phyloP scores from a whole-genome alignment of 2,797 vertebrate species.

The Picus viridis region DNA sequence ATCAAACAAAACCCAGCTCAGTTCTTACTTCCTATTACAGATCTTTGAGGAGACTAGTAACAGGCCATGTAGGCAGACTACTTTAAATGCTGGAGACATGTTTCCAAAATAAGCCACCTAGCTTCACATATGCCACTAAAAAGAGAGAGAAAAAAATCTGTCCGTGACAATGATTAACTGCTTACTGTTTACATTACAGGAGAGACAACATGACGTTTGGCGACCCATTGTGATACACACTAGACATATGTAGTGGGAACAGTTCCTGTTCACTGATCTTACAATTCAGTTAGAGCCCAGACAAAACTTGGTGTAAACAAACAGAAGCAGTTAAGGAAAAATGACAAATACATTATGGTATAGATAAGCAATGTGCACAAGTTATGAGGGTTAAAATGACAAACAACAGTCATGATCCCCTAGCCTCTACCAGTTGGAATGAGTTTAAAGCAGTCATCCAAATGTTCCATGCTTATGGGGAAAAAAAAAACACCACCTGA shows the following conservation, averaged over 20 bases:
- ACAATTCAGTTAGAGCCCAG: conserved; percentile 40
- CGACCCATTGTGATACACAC: conserved; percentile 44
- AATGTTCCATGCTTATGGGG: neutral
- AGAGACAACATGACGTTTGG: conserved; percentile 41
- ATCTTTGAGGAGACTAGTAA: neutral
- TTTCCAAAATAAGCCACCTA: conserved; percentile 15
- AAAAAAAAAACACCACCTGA: neutral
- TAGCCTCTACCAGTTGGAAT: neutral
- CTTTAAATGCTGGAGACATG: neutral
- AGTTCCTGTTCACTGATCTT: conserved; percentile 60
- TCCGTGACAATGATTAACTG: conserved; percentile 59
- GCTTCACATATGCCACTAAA: neutral
- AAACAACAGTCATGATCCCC: neutral
- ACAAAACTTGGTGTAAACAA: conserved; percentile 55
- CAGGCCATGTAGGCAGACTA: neutral
- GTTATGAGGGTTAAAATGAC: neutral
- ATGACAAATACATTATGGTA: conserved; percentile 12
- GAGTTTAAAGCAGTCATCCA: conserved; percentile 9
- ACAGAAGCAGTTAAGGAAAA: conserved; percentile 32
- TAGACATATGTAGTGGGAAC: conserved; percentile 42
- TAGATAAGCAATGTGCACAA: conserved; percentile 1
- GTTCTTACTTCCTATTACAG: neutral
- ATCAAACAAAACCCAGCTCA: neutral
- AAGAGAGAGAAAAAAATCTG: neutral
- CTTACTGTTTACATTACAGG: conserved; percentile 58